Evolutionary conservation across 2,797 vertebrate genomes (phyloP).

Genomic region (Emys orbicularis): DNA sequence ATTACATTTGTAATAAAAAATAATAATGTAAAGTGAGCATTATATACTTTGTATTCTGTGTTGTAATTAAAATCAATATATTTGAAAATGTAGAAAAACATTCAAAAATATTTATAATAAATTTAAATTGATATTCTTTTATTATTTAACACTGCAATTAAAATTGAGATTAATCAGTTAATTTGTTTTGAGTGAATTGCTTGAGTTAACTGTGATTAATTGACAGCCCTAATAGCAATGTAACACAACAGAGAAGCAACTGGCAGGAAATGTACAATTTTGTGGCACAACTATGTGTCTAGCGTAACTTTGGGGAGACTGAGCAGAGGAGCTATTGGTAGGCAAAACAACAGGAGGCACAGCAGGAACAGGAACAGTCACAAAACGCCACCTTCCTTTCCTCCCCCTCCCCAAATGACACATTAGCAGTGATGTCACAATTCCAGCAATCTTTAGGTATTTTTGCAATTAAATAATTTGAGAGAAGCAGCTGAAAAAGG

Average conservation of each 20-base stretch:
- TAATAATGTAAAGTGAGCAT: no score
- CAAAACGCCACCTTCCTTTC: not conserved
- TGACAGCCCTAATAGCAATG: not conserved
- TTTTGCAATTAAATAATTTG: not conserved
- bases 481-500: not conserved
- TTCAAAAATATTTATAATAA: no score
- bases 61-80: no score
- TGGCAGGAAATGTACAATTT: fast-evolving
- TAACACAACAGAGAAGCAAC: fast-evolving
- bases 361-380: not conserved
- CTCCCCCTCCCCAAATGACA: not conserved
- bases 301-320: not conserved
- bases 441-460: fast-evolving
- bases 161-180: no score
- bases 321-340: not conserved
- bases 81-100: no score
- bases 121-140: no score
- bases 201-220: no score
- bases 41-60: no score
- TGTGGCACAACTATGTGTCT: fast-evolving
- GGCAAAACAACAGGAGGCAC: fast-evolving
- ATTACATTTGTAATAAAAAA: no score
- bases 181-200: no score
- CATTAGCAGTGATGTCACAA: fast-evolving
- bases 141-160: no score